phyloP scores from a whole-genome alignment of 2,888 invertebrate genomes.

The Leptodirus hochenwartii region DNA sequence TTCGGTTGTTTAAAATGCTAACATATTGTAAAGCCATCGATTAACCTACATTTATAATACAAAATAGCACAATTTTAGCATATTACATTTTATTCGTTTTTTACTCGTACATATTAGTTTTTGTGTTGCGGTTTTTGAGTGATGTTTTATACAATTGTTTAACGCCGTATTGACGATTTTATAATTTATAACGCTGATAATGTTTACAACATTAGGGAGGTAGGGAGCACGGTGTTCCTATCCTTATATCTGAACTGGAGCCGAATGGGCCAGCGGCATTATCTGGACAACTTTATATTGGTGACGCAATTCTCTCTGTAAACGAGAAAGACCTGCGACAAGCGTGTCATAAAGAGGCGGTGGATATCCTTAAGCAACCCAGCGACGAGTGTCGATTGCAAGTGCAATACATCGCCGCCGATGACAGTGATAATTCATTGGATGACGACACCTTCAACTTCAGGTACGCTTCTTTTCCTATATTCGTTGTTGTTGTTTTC shows the following conservation, averaged over 20 bases:
- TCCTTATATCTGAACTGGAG: slow-evolving; percentile 66
- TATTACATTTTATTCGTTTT: not conserved
- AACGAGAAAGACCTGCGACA: slow-evolving; percentile 61
- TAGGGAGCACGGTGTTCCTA: slow-evolving; percentile 71
- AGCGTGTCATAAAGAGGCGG: slow-evolving; percentile 67
- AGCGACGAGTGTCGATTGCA: slow-evolving; percentile 58
- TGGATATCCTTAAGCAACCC: slow-evolving; percentile 58
- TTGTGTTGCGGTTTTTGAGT: not conserved
- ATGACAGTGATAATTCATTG: slow-evolving; percentile 46
- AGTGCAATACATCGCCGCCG: slow-evolving; percentile 56
- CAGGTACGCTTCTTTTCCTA: slow-evolving; percentile 20
- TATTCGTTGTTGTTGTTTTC: slow-evolving; percentile 1
- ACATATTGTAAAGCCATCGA: no score
- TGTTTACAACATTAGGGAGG: slow-evolving; percentile 70
- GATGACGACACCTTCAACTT: slow-evolving; percentile 37
- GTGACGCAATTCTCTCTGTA: slow-evolving; percentile 68
- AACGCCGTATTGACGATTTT: not conserved
- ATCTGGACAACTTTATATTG: slow-evolving; percentile 55
- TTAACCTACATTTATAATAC: no score
- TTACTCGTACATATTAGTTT: not conserved
- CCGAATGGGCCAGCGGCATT: slow-evolving; percentile 61
- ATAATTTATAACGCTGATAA: slow-evolving; percentile 11
- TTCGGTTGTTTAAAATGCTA: no score
- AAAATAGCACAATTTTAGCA: no score
- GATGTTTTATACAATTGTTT: not conserved